Evolutionary conservation across 2,113 vertebrate species (phyloP), one percentile per base, ranked within the genome.

Genomic region (Meriones unguiculatus): DNA sequence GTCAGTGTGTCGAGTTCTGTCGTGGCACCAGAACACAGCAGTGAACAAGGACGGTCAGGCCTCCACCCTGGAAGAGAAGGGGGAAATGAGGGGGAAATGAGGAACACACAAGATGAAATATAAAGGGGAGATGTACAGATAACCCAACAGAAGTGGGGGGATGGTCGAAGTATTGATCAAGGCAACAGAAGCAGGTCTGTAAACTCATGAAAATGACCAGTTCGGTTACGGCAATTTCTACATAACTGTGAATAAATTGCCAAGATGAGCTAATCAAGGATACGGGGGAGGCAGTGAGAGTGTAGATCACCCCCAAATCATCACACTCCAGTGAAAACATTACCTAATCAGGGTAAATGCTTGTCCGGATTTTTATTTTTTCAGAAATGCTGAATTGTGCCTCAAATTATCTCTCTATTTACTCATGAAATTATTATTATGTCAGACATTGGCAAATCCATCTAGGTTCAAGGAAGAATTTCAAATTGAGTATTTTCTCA

Each of bases 381-480:
- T 59, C 3, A 84, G 73, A 93, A 90, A 85, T 90, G 54, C 85
- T 75, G 88, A 78, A 57, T 94, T 91, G 64, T 84, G 77, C 54
- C 50, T 95, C 95, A 94, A 95, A 96, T 95, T 95, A 93, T 64
- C 78, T 30, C 13, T 92, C 62, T 90, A n/a, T 84, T 69, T 96
- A 97, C 22, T 87, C 81, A 75, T 86, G 52, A 94, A 96, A 96
- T 82, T 59, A 75, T 88, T 94, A 93, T 80, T 3, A 2, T 65
- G 59, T 95, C 93, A 96, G 96, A 96, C n/a, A 80, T 73, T 95
- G 73, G 90, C 25, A 87, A 98, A 96, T 97, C 81, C 95, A 80
- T 25, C 15, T 41, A 32, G 65, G 93, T 97, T 95, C 97, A 70
- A 94, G 77, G 65, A 95, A 78, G 50, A 95, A 93, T 95, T 96